Evolutionary conservation across 1,140 invertebrate species (phyloP).

Genomic region (Brachionus angularis): DNA sequence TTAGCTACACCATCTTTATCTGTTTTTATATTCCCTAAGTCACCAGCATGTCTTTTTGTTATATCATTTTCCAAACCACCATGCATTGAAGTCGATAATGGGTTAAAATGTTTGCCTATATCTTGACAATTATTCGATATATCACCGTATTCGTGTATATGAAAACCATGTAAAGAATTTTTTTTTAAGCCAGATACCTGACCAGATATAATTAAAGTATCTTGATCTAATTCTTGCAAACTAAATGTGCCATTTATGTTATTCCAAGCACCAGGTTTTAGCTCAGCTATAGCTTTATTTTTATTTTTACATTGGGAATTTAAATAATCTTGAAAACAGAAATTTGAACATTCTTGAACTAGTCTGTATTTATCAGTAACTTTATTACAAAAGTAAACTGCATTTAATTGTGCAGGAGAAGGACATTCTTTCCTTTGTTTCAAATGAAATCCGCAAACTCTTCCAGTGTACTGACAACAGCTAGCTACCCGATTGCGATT

Average conservation of each 20-base stretch:
- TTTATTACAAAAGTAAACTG: background rate
- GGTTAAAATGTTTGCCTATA: slow-evolving; percentile 86
- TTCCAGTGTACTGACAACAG: slow-evolving; percentile 17
- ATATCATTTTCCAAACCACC: slow-evolving; percentile 64
- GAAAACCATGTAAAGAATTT: slow-evolving; percentile 50
- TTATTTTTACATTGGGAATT: background rate
- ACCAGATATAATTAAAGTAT: background rate
- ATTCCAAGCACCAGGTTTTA: background rate
- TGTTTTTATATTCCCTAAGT: slow-evolving; percentile 76
- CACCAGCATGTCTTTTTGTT: slow-evolving; percentile 72
- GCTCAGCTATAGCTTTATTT: background rate
- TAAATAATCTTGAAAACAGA: slow-evolving; percentile 4
- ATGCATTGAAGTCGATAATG: slow-evolving; percentile 70
- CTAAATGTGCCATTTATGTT: background rate
- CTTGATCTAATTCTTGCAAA: background rate
- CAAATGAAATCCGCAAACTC: slow-evolving; percentile 6
- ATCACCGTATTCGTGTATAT: slow-evolving; percentile 54
- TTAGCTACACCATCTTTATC: slow-evolving; percentile 51
- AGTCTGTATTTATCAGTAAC: background rate
- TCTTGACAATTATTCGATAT: slow-evolving; percentile 47
- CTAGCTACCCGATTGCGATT: background rate
- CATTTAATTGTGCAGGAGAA: background rate
- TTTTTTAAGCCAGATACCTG: background rate
- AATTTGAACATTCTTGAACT: background rate
- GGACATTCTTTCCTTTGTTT: background rate